Percentiles rank a stretch among this genome's conserved stretches.
Evolutionary conservation across 2,888 invertebrate species (phyloP).

Genomic region (Lepidochitona cinerea): DNA sequence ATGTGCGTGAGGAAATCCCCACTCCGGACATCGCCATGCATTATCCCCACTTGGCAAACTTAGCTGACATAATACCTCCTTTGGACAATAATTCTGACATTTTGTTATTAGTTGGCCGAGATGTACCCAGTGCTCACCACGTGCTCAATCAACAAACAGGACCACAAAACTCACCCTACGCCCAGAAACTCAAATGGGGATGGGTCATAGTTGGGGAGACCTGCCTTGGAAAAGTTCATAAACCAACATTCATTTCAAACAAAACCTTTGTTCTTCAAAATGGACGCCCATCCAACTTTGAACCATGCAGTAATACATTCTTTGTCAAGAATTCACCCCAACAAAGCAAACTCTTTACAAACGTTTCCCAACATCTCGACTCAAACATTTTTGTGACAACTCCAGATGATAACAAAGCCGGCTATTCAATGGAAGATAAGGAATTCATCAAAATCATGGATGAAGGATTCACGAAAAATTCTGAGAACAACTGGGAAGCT

Average conservation of each 20-base stretch:
- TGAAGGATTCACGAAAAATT: conserved; percentile 11
- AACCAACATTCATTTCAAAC: no score
- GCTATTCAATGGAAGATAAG: conserved; percentile 16
- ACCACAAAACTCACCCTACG: conserved; percentile 5
- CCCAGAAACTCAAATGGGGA: conserved; percentile 11
- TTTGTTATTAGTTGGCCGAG: conserved; percentile 10
- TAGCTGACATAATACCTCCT: conserved; percentile 5
- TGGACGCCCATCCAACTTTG: no score
- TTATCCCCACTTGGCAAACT: conserved; percentile 1
- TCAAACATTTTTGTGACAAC: conserved; percentile 7
- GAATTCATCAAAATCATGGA: conserved; percentile 23
- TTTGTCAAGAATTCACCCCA: no score
- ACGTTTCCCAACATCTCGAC: no score
- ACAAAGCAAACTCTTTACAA: no score
- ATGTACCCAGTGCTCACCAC: conserved; percentile 7
- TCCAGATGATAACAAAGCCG: not conserved
- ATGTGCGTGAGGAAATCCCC: conserved; percentile 26
- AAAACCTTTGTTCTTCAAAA: no score
- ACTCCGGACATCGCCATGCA: conserved; percentile 24
- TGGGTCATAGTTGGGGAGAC: conserved; percentile 9
- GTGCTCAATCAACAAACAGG: conserved; percentile 7
- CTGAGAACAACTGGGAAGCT: conserved; percentile 23
- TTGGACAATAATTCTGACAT: not conserved
- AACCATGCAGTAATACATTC: no score
- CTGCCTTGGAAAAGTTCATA: conserved; percentile 10